A percentile compares a stretch with the other conserved stretches of the same genome.
Conservation (phyloP, 2,888 invertebrate genomes). For the Agriotes lineatus region DNA sequence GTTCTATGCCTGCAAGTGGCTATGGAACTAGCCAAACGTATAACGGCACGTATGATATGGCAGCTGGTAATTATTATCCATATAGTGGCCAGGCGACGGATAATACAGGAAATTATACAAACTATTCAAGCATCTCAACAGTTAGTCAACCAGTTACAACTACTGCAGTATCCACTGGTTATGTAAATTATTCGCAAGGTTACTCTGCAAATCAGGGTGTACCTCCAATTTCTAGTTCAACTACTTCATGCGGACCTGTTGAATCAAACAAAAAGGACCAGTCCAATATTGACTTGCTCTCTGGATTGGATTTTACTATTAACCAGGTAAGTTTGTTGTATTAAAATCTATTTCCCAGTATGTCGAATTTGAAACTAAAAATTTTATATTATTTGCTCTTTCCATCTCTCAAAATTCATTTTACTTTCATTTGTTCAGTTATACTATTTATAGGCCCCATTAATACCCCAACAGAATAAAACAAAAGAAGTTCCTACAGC, state of each 20-base stretch:
- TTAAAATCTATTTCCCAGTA: no score
- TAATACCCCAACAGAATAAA: conserved; percentile 69
- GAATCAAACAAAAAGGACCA: conserved; percentile 20
- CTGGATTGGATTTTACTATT: conserved; percentile 81
- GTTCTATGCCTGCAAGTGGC: not conserved
- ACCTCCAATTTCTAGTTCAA: not conserved
- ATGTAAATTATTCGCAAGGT: not conserved
- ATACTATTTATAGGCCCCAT: conserved; percentile 61
- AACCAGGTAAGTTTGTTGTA: no score
- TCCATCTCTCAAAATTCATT: no score
- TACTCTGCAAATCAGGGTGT: not conserved
- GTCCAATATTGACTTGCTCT: conserved; percentile 73
- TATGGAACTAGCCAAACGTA: conserved; percentile 1
- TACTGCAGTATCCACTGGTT: not conserved
- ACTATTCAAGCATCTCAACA: conserved; percentile 3
- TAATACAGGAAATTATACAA: conserved; percentile 4
- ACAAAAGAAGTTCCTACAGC: conserved; percentile 41
- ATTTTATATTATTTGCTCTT: no score
- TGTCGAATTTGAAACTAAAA: no score
- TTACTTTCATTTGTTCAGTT: no score
- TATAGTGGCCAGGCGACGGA: not conserved
- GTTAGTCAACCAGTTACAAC: not conserved
- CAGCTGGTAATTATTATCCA: not conserved
- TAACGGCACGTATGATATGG: not conserved
- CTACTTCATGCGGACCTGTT: not conserved